Evolutionary conservation across 2,888 invertebrate species (phyloP).

Genomic region (Galeruca laticollis): DNA sequence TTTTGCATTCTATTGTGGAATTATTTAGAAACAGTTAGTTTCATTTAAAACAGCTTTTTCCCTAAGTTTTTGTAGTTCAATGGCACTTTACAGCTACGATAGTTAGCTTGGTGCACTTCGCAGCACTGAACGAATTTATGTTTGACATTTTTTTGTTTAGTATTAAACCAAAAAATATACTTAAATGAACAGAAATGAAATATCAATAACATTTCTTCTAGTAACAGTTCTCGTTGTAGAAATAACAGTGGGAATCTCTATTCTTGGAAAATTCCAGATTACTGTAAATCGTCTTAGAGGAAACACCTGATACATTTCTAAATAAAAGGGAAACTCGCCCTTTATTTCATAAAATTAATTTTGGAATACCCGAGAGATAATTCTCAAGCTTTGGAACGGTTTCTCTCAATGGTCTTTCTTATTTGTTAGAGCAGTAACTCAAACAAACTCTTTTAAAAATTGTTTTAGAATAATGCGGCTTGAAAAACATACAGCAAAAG

Average conservation of each 20-base stretch:
- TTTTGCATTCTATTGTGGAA: too few relatives aligned
- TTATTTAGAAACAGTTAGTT: too few relatives aligned
- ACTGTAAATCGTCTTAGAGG: not conserved
- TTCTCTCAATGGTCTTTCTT: not conserved
- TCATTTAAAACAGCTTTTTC: too few relatives aligned
- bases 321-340: conserved; percentile 13
- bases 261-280: not conserved
- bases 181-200: too few relatives aligned
- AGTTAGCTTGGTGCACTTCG: too few relatives aligned
- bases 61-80: too few relatives aligned
- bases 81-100: too few relatives aligned
- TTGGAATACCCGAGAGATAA: not conserved
- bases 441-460: not conserved
- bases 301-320: conserved; percentile 12
- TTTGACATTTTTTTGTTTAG: too few relatives aligned
- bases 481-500: not conserved
- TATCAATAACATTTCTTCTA: too few relatives aligned
- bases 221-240: too few relatives aligned
- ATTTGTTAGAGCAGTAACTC: not conserved
- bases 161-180: too few relatives aligned
- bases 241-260: not conserved
- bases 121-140: too few relatives aligned
- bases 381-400: not conserved
- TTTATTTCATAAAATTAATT: conserved; percentile 20
- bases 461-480: not conserved